These are phyloP conservation scores for Liolophura sinensis DNA, from an alignment of 1,140 invertebrate genomes.

Conservation along the genomic window DNA sequence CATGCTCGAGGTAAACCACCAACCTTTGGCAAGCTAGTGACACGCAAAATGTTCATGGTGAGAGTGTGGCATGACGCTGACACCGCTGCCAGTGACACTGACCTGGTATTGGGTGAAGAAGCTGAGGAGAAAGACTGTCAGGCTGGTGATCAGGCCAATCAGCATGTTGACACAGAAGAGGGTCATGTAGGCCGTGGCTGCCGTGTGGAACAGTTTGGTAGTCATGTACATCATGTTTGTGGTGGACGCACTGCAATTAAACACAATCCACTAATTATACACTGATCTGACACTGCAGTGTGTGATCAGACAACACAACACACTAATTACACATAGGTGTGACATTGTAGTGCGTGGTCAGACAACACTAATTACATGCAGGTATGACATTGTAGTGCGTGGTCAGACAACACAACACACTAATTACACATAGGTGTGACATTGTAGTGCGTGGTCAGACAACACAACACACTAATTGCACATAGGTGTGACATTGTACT, in stretches of 20 bases:
- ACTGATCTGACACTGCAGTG: background rate
- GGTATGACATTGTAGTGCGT: too few species aligned
- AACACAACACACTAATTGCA: background rate
- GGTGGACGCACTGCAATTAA: constrained; percentile 55
- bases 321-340: background rate
- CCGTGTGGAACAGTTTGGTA: constrained; percentile 50
- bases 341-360: too few species aligned
- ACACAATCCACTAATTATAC: constrained; percentile 8
- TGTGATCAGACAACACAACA: background rate
- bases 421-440: too few species aligned
- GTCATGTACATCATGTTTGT: constrained; percentile 57
- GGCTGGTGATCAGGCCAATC: constrained; percentile 35
- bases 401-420: constrained; percentile 16
- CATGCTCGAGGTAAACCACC: too few species aligned
- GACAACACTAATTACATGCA: too few species aligned
- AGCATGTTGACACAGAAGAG: constrained; percentile 51
- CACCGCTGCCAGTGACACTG: too few species aligned
- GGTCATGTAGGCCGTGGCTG: constrained; percentile 58
- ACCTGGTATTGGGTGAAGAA: constrained; percentile 14
- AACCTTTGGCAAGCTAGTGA: too few species aligned
- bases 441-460: too few species aligned
- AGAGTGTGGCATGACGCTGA: too few species aligned
- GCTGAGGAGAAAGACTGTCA: constrained; percentile 37
- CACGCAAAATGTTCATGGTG: too few species aligned
- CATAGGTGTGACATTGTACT: background rate